Conservation (phyloP, 2,797 vertebrate genomes). For the Takifugu rubripes region DNA sequence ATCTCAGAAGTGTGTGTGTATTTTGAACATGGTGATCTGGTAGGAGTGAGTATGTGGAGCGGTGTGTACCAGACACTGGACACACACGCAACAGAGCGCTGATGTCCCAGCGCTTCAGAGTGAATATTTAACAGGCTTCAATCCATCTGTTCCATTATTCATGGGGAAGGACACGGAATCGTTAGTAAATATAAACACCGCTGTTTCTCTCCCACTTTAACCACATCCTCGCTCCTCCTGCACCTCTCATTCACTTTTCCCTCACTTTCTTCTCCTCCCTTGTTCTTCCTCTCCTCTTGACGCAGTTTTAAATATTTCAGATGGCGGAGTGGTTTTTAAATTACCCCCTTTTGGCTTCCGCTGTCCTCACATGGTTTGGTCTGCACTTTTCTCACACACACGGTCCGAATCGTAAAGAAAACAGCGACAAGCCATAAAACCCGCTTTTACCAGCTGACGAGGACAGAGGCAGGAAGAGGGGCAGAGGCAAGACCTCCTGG, state of each 20-base stretch:
- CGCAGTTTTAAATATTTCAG: conserved; percentile 76
- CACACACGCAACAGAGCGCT: conserved; percentile 50
- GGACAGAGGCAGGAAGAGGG: conserved; percentile 59
- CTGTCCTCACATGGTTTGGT: conserved; percentile 74
- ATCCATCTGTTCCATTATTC: conserved; percentile 70
- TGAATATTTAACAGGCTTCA: conserved; percentile 73
- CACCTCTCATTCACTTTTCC: conserved; percentile 21
- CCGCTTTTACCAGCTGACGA: conserved; percentile 74
- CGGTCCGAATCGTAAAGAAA: conserved; percentile 69
- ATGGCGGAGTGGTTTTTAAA: conserved; percentile 77
- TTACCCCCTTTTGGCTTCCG: conserved; percentile 75
- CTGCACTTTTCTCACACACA: conserved; percentile 72
- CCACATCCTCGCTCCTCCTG: conserved; percentile 18
- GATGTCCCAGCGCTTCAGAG: conserved; percentile 67
- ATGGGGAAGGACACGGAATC: conserved; percentile 69
- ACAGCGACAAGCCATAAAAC: conserved; percentile 77
- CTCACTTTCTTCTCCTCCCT: conserved; percentile 29
- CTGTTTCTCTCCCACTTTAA: conserved; percentile 35
- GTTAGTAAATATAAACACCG: conserved; percentile 72
- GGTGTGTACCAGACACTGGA: conserved; percentile 51
- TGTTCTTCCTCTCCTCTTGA: conserved; percentile 41
- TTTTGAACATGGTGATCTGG: background rate
- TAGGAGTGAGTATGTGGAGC: conserved; percentile 49
- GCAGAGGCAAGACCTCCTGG: conserved; percentile 35
- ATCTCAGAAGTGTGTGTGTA: background rate